Evolutionary conservation across 2,888 invertebrate genomes (phyloP).

Genomic region (Rotaria socialis): DNA sequence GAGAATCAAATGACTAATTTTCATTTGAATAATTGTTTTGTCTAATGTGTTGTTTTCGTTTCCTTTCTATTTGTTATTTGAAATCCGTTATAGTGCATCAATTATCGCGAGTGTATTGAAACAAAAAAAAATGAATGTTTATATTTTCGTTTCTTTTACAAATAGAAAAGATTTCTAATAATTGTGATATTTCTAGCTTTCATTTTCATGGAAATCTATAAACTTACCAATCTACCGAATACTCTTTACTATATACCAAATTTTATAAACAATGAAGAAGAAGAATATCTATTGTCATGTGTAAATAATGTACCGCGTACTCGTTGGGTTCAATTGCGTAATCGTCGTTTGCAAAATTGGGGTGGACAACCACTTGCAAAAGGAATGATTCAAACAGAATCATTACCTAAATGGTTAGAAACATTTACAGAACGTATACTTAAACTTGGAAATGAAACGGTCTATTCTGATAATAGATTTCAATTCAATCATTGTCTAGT

Average conservation of each 20-base stretch:
- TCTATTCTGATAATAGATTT: conserved; percentile 62
- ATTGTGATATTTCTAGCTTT: conserved; percentile 18
- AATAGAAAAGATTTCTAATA: conserved; percentile 9
- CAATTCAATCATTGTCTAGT: conserved; percentile 78
- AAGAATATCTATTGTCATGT: conserved; percentile 67
- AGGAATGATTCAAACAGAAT: conserved; percentile 80
- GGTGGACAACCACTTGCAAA: conserved; percentile 84
- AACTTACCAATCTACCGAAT: conserved; percentile 49
- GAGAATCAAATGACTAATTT: not conserved
- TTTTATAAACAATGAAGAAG: conserved; percentile 70
- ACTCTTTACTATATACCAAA: conserved; percentile 77
- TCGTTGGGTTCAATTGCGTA: conserved; percentile 87
- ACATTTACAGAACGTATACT: conserved; percentile 70
- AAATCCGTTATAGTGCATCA: not conserved
- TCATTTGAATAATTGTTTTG: not conserved
- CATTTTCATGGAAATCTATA: conserved; percentile 20
- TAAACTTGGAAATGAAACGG: conserved; percentile 66
- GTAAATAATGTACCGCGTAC: conserved; percentile 79
- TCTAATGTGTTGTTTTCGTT: not conserved
- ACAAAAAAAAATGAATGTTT: not conserved
- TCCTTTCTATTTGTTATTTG: not conserved
- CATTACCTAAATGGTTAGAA: conserved; percentile 78
- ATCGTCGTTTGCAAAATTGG: conserved; percentile 91
- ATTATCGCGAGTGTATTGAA: not conserved
- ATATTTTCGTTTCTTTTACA: conserved; percentile 1